Evolutionary conservation across 2,113 vertebrate species (phyloP).

Genomic region (Lampris megalopsis): DNA sequence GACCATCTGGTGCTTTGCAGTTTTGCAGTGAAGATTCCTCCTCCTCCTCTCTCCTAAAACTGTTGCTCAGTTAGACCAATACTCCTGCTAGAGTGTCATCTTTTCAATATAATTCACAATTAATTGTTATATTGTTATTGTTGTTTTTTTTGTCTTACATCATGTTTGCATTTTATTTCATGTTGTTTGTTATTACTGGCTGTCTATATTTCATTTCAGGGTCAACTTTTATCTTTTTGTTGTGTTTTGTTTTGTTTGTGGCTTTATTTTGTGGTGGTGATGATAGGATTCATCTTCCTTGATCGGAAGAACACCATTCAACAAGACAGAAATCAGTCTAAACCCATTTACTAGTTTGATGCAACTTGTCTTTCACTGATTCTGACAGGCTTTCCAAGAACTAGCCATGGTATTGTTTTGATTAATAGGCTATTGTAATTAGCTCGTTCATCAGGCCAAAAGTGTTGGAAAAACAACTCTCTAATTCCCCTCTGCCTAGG

Average conservation of each 20-base stretch:
- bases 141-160: not conserved
- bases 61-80: not conserved
- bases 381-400: not conserved
- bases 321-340: not conserved
- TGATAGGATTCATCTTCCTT: not conserved
- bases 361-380: not conserved
- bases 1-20: not conserved
- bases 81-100: no score
- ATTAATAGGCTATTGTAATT: slow-evolving; percentile 1
- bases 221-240: not conserved
- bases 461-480: slow-evolving; percentile 11
- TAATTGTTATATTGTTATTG: no score
- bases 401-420: not conserved
- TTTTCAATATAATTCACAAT: no score
- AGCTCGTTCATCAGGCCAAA: not conserved
- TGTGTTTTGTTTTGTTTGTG: not conserved
- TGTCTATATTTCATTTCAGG: not conserved
- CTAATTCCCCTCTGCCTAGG: slow-evolving; percentile 10
- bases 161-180: not conserved
- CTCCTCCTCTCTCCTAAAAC: not conserved
- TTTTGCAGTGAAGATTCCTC: not conserved
- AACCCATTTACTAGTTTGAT: not conserved
- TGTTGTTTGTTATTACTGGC: not conserved
- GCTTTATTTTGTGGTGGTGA: not conserved
- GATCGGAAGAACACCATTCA: not conserved